Evolutionary conservation across 2,888 invertebrate species (phyloP).

Genomic region (Acrobasis repandana): DNA sequence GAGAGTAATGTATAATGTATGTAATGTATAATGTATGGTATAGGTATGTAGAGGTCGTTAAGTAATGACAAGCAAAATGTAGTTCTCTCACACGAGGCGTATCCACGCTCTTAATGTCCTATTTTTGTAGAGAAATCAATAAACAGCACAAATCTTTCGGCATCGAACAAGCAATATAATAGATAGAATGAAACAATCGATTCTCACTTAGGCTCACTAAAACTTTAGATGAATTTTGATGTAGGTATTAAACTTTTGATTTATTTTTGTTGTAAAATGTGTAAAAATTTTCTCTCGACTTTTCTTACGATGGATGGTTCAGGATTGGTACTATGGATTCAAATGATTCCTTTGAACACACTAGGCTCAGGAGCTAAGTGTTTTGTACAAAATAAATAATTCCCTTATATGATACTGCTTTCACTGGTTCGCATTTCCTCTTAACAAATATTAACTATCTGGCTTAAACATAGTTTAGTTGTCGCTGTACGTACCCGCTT

Average conservation of each 20-base stretch:
- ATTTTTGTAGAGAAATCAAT: neutral
- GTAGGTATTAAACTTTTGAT: no score
- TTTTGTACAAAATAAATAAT: conserved; percentile 31
- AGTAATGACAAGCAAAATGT: neutral
- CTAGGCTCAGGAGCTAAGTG: conserved; percentile 41
- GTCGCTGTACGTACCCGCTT: conserved; percentile 5
- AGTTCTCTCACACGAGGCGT: neutral
- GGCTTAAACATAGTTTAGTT: conserved; percentile 41
- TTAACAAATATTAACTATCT: conserved; percentile 29
- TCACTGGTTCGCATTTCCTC: conserved; percentile 33
- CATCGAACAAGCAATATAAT: neutral
- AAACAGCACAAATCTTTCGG: neutral
- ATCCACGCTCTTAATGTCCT: neutral
- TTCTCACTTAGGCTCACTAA: neutral
- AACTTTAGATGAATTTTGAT: neutral
- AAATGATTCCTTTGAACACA: conserved; percentile 50
- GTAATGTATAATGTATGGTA: conserved; percentile 7
- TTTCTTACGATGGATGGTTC: neutral
- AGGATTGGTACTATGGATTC: conserved; percentile 19
- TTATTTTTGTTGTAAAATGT: no score
- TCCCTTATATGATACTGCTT: conserved; percentile 34
- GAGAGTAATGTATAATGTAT: conserved; percentile 8
- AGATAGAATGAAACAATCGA: neutral
- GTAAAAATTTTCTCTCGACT: conserved; percentile 12
- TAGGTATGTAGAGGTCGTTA: conserved; percentile 6